phyloP scores from a whole-genome alignment of 2,888 invertebrate species.

The Polydrusus cervinus region DNA sequence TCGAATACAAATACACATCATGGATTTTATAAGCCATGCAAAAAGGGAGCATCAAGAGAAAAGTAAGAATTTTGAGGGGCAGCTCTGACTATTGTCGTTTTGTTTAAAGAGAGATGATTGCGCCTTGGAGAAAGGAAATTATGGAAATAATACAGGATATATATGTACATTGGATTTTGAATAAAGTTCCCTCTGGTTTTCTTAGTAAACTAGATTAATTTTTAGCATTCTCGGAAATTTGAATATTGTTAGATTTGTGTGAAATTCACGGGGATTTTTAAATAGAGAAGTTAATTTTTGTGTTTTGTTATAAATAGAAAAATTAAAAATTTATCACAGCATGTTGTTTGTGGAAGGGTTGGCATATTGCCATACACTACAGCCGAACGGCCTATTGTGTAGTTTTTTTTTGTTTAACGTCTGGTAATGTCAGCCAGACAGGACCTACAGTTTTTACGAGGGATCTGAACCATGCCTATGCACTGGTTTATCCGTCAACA shows the following conservation, averaged over 20 bases:
- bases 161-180: conserved; percentile 11
- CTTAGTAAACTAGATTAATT: conserved; percentile 11
- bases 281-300: not conserved
- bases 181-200: conserved; percentile 1
- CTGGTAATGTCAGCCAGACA: too few relatives aligned
- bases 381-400: too few relatives aligned
- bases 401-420: too few relatives aligned
- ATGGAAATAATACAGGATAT: conserved; percentile 55
- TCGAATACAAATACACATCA: conserved; percentile 45
- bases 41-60: conserved; percentile 41
- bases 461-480: too few relatives aligned
- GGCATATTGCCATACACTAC: too few relatives aligned
- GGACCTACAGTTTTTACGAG: too few relatives aligned
- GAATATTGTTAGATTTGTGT: not conserved
- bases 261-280: not conserved
- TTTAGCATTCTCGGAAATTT: conserved; percentile 1
- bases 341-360: too few relatives aligned
- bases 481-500: too few relatives aligned
- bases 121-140: conserved; percentile 52
- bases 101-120: conserved; percentile 8
- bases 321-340: too few relatives aligned
- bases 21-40: conserved; percentile 24
- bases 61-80: conserved; percentile 30
- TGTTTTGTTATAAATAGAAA: too few relatives aligned
- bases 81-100: conserved; percentile 15